These are phyloP conservation scores for Synanthedon tipuliformis DNA, from an alignment of 2,888 invertebrate species.

Conservation along the genomic window DNA sequence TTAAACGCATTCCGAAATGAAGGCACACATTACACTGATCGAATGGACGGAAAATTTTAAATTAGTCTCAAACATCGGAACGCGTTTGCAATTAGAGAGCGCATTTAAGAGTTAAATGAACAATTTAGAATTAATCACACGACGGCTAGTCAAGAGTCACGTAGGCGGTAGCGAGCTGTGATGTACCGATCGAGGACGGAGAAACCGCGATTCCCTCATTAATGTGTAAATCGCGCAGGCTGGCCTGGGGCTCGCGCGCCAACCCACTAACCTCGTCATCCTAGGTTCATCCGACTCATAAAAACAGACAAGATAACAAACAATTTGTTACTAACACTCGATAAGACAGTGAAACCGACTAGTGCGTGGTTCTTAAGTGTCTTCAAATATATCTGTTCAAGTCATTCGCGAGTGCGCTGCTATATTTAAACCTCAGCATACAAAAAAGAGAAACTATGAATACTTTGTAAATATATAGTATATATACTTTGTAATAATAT, in stretches of 20 bases:
- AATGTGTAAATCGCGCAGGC: constrained; percentile 45
- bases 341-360: too few species aligned
- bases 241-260: constrained; percentile 27
- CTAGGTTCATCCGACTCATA: constrained; percentile 22
- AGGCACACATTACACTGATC: background rate
- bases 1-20: constrained; percentile 2
- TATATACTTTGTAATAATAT: too few species aligned
- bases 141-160: constrained; percentile 38
- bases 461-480: too few species aligned
- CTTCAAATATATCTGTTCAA: too few species aligned
- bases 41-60: background rate
- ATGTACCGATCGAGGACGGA: constrained; percentile 39
- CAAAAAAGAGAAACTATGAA: too few species aligned
- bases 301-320: too few species aligned
- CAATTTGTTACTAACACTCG: background rate
- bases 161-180: constrained; percentile 35
- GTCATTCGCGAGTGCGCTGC: too few species aligned
- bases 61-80: background rate
- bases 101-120: constrained; percentile 28
- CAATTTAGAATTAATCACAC: constrained; percentile 32
- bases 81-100: constrained; percentile 1
- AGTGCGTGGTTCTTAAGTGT: too few species aligned
- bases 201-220: constrained; percentile 56
- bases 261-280: constrained; percentile 55
- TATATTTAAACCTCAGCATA: too few species aligned